Conservation (phyloP, 1,140 invertebrate genomes). For the Anastatus disparis region DNA sequence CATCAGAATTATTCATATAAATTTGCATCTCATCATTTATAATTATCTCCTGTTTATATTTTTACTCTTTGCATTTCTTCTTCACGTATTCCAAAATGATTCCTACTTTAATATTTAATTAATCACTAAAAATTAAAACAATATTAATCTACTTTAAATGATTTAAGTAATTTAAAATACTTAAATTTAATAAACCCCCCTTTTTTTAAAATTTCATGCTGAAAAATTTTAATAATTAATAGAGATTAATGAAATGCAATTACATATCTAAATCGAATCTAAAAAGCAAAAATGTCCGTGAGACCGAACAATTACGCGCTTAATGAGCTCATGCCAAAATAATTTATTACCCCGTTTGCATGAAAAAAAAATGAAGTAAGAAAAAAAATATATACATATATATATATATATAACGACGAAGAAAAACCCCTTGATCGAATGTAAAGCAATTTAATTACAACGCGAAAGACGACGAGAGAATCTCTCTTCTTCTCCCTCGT, state of each 20-base stretch:
- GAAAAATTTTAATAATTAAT: slow-evolving; percentile 37
- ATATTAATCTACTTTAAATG: slow-evolving; percentile 2
- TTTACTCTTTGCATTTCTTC: too few species aligned
- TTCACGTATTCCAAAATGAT: background rate
- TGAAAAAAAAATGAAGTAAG: slow-evolving; percentile 24
- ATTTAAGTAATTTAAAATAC: background rate
- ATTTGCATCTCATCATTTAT: too few species aligned
- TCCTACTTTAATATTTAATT: slow-evolving; percentile 10
- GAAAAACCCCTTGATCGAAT: slow-evolving; percentile 28
- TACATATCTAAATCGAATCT: slow-evolving; percentile 40
- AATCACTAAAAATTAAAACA: background rate
- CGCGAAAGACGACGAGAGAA: slow-evolving; percentile 6
- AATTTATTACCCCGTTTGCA: slow-evolving; percentile 26
- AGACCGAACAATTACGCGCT: slow-evolving; percentile 27
- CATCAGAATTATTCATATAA: too few species aligned
- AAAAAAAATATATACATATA: too few species aligned
- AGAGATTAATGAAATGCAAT: slow-evolving; percentile 35
- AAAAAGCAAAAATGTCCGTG: slow-evolving; percentile 5
- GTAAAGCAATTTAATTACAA: slow-evolving; percentile 42
- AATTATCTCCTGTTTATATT: too few species aligned
- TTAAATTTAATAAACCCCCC: slow-evolving; percentile 26
- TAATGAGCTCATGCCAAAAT: slow-evolving; percentile 34
- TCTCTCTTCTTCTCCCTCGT: background rate
- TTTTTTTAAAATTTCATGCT: background rate
- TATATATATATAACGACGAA: background rate